These are phyloP conservation scores for Cephus cinctus DNA, from an alignment of 1,140 invertebrate genomes.

Conservation along the genomic window DNA sequence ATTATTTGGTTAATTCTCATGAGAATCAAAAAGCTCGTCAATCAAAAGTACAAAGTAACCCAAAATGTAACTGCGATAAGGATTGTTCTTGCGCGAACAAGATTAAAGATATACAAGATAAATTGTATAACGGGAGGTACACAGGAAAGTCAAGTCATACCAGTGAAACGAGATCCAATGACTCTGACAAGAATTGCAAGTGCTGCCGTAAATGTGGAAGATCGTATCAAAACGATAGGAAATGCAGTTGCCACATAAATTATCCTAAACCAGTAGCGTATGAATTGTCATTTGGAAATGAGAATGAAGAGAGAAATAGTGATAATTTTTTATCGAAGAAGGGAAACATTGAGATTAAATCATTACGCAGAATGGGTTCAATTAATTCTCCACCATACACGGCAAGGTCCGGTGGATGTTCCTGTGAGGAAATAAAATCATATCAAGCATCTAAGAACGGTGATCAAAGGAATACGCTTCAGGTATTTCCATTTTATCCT, in stretches of 20 bases:
- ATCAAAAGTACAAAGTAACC: slow-evolving; percentile 22
- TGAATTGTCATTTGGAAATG: slow-evolving; percentile 41
- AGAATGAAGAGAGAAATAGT: slow-evolving; percentile 13
- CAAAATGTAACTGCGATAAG: slow-evolving; percentile 28
- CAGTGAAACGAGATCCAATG: background rate
- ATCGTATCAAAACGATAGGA: slow-evolving; percentile 31
- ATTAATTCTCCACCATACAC: slow-evolving; percentile 1
- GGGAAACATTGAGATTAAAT: background rate
- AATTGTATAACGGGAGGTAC: background rate
- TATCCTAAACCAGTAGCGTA: slow-evolving; percentile 51
- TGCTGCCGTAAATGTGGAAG: slow-evolving; percentile 40
- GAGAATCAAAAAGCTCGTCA: background rate
- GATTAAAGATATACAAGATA: slow-evolving; percentile 5
- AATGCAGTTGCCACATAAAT: slow-evolving; percentile 32
- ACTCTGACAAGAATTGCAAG: slow-evolving; percentile 23
- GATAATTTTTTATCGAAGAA: background rate
- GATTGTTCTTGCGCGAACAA: slow-evolving; percentile 27
- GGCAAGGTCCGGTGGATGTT: slow-evolving; percentile 23
- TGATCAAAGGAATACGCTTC: slow-evolving; percentile 29
- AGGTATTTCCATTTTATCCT: no score
- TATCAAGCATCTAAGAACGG: slow-evolving; percentile 11
- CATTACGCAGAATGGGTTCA: background rate
- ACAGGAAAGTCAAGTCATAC: slow-evolving; percentile 6
- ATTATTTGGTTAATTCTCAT: slow-evolving; percentile 8
- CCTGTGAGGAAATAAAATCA: slow-evolving; percentile 26